Conservation (phyloP, 2,888 invertebrate species). For the Cephus pulcher region DNA sequence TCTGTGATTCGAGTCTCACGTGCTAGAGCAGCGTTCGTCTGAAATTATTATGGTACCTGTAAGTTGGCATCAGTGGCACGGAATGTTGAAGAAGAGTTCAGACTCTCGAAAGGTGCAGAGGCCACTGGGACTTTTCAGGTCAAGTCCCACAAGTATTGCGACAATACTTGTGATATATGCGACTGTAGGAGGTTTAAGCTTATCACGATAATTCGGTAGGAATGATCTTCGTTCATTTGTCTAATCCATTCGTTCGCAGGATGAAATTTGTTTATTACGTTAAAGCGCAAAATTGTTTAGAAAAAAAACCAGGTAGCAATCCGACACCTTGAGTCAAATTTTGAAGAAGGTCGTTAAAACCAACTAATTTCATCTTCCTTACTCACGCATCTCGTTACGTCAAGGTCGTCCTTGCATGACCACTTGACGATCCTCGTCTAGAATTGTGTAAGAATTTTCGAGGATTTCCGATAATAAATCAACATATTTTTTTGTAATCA, state of each 20-base stretch:
- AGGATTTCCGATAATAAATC: not conserved
- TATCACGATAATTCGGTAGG: not conserved
- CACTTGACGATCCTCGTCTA: not conserved
- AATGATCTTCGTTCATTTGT: not conserved
- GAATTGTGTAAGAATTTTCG: not conserved
- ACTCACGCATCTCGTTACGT: not conserved
- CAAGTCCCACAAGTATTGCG: constrained; percentile 6
- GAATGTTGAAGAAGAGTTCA: not conserved
- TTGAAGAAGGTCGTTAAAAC: not conserved
- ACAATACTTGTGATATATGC: not conserved
- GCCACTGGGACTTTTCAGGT: constrained; percentile 29
- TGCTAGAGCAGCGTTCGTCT: not conserved
- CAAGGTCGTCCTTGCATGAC: not conserved
- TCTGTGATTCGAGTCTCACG: not conserved
- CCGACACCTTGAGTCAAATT: not conserved
- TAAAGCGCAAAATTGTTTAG: not conserved
- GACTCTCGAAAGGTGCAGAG: constrained; percentile 16
- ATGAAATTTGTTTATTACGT: not conserved
- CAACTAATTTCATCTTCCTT: not conserved
- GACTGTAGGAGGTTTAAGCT: not conserved
- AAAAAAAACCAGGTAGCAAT: not conserved
- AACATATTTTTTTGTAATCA: not conserved
- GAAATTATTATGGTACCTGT: not conserved
- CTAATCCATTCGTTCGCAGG: not conserved
- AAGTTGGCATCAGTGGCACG: not conserved